Conservation (phyloP, 2,797 vertebrate species). For the Clangula hyemalis region DNA sequence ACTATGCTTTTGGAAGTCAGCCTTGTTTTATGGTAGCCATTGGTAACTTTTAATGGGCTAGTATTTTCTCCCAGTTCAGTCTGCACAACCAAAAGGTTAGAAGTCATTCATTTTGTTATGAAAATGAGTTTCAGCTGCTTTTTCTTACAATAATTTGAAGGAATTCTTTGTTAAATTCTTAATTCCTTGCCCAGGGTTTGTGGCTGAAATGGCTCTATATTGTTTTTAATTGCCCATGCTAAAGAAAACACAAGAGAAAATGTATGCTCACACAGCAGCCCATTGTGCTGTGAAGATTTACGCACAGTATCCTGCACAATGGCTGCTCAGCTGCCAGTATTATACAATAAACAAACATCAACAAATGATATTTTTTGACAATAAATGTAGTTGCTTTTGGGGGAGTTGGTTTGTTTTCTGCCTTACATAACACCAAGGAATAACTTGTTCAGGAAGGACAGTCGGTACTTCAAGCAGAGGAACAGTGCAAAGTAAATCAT, state of each 20-base stretch:
- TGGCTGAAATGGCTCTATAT: not conserved
- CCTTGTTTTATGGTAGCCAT: not conserved
- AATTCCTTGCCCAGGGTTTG: not conserved
- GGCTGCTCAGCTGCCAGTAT: slow-evolving; percentile 34
- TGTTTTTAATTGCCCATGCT: not conserved
- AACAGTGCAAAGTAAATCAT: not conserved
- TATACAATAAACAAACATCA: slow-evolving; percentile 10
- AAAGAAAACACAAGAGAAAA: slow-evolving; percentile 1
- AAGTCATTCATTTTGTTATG: not conserved
- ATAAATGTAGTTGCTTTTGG: not conserved
- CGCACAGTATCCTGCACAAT: not conserved
- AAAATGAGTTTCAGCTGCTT: not conserved
- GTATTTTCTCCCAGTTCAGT: not conserved
- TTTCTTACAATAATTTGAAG: not conserved
- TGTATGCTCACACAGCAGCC: not conserved
- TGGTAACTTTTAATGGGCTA: not conserved
- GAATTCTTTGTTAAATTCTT: not conserved
- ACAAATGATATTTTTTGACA: slow-evolving; percentile 7
- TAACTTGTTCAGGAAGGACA: not conserved
- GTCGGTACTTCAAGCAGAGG: not conserved
- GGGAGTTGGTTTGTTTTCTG: not conserved
- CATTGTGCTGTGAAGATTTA: not conserved
- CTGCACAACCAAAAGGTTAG: not conserved
- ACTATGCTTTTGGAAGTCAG: not conserved
- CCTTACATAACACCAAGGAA: not conserved